These are phyloP conservation scores for Addax nasomaculatus DNA, from an alignment of 2,113 vertebrate genomes.

Conservation along the genomic window DNA sequence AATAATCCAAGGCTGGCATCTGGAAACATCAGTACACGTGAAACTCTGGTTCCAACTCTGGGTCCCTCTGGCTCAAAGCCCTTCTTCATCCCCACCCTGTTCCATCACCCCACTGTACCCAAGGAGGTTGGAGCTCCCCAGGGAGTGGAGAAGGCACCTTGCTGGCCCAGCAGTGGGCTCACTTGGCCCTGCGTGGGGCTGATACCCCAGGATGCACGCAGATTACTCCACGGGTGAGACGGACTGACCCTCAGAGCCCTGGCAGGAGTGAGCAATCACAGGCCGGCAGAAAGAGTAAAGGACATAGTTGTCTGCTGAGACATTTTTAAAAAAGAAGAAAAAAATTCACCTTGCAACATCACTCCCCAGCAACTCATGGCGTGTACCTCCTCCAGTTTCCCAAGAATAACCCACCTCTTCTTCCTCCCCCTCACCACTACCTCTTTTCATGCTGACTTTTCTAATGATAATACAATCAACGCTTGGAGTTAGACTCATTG, in stretches of 20 bases:
- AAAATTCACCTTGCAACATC: neutral
- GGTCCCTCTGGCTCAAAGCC: neutral
- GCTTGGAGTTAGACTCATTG: neutral
- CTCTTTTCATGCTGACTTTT: neutral
- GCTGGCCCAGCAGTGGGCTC: neutral
- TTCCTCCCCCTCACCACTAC: neutral
- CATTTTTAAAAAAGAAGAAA: neutral
- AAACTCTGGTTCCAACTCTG: neutral
- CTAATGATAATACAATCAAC: neutral
- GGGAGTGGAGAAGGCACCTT: neutral
- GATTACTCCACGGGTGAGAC: neutral
- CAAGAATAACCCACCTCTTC: neutral
- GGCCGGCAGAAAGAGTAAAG: neutral
- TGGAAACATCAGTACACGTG: neutral
- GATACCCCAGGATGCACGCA: neutral
- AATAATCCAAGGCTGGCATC: neutral
- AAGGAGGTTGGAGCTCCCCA: neutral
- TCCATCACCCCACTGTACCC: neutral
- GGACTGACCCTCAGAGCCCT: neutral
- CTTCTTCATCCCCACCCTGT: neutral
- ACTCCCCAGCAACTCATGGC: neutral
- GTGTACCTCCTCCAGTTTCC: neutral
- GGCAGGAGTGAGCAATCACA: neutral
- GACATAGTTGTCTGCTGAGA: neutral
- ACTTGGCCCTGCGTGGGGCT: rapidly evolving